A percentile compares a stretch with the other conserved stretches of the same genome.
phyloP scores from a whole-genome alignment of 2,888 invertebrate species.

The Cerastis rubricosa region DNA sequence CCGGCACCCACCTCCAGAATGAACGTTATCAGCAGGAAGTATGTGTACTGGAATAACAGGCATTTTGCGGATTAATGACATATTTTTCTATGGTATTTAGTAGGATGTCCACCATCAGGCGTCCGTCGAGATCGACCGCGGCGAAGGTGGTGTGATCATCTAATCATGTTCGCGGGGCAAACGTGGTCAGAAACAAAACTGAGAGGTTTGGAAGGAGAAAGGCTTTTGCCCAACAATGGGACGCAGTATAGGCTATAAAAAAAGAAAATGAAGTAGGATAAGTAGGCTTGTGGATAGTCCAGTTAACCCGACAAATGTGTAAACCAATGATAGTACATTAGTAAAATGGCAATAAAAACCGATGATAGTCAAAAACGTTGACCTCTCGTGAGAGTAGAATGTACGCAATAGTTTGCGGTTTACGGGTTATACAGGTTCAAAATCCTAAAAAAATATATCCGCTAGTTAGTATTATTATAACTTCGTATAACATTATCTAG shows the following conservation, averaged over 20 bases:
- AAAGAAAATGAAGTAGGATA: too few relatives aligned
- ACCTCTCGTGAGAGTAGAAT: background rate
- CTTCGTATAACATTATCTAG: background rate
- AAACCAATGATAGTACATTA: background rate
- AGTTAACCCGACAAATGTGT: background rate
- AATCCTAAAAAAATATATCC: background rate
- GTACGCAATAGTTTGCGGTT: background rate
- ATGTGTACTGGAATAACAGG: conserved; percentile 93
- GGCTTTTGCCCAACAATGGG: too few relatives aligned
- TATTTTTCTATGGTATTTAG: background rate
- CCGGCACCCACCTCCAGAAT: conserved; percentile 95
- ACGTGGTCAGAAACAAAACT: too few relatives aligned
- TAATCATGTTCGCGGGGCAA: too few relatives aligned
- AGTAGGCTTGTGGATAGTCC: too few relatives aligned
- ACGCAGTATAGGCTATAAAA: too few relatives aligned
- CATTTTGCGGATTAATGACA: background rate
- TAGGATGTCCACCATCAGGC: background rate
- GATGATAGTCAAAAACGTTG: background rate
- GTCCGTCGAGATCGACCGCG: too few relatives aligned
- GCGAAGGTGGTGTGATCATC: too few relatives aligned
- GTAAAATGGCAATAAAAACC: background rate
- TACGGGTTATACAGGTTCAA: background rate
- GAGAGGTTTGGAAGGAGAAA: too few relatives aligned
- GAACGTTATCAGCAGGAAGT: conserved; percentile 95
- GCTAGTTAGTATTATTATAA: background rate